Percentiles rank a stretch among this genome's conserved stretches.
Conservation (phyloP, 2,888 invertebrate species). For the Diaprepes abbreviatus region DNA sequence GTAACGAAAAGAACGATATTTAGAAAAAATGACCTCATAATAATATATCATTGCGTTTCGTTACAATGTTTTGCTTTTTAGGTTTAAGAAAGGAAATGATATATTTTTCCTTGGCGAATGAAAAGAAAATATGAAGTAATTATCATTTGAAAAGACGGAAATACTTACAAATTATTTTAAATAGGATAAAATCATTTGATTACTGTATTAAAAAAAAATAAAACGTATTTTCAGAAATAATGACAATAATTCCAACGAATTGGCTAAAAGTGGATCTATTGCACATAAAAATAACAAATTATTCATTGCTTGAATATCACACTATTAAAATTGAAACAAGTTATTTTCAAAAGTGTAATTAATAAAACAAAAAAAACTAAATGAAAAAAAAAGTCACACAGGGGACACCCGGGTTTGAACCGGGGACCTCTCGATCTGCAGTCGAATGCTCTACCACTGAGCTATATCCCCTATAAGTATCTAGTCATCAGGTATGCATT, state of each 20-base stretch:
- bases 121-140: neutral
- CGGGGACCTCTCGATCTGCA: conserved; percentile 83
- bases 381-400: conserved; percentile 51
- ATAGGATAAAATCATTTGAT: too few species aligned
- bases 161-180: too few species aligned
- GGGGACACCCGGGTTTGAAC: conserved; percentile 83
- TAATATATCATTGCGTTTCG: neutral
- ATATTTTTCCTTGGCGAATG: neutral
- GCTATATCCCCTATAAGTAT: conserved; percentile 73
- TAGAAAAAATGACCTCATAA: conserved; percentile 5
- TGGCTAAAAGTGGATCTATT: too few species aligned
- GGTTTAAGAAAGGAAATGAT: neutral
- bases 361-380: neutral
- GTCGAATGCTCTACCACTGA: conserved; percentile 82
- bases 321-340: neutral
- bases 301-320: too few species aligned
- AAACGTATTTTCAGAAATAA: too few species aligned
- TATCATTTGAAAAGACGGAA: too few species aligned
- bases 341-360: conserved; percentile 9
- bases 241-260: too few species aligned
- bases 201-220: too few species aligned
- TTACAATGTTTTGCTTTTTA: conserved; percentile 6
- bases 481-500: too few species aligned
- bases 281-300: too few species aligned
- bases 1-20: neutral